Conservation (phyloP, 2,888 invertebrate genomes). For the Muscina levida region DNA sequence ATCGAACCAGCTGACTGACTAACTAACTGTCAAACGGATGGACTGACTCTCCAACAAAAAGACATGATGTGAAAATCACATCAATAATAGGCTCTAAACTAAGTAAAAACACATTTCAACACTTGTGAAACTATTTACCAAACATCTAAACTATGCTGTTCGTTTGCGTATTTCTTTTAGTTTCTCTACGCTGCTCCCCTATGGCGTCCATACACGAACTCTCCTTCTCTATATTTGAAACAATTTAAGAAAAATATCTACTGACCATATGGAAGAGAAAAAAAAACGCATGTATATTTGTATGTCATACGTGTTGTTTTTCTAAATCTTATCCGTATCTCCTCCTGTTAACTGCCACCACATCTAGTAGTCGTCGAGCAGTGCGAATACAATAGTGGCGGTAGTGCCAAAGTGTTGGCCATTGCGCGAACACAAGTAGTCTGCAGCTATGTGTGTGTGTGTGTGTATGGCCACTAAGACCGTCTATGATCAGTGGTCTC, state of each 20-base stretch:
- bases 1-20: background rate
- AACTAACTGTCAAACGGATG: background rate
- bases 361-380: no score
- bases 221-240: no score
- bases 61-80: constrained; percentile 31
- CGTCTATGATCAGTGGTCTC: background rate
- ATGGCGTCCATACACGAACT: no score
- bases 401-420: background rate
- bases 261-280: no score
- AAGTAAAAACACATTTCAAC: constrained; percentile 60
- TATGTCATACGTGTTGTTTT: constrained; percentile 10
- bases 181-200: no score
- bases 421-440: background rate
- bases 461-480: constrained; percentile 13
- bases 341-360: constrained; percentile 53
- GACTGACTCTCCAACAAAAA: background rate
- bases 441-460: background rate
- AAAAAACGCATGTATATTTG: background rate
- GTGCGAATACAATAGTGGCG: background rate
- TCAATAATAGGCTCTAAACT: constrained; percentile 63
- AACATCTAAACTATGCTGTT: background rate
- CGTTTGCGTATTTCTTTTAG: no score
- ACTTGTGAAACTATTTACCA: constrained; percentile 40
- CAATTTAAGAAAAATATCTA: no score
- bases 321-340: constrained; percentile 64